Base-by-base conservation (phyloP, 2,888 invertebrate genomes). In the Ectobius pallidus region DNA sequence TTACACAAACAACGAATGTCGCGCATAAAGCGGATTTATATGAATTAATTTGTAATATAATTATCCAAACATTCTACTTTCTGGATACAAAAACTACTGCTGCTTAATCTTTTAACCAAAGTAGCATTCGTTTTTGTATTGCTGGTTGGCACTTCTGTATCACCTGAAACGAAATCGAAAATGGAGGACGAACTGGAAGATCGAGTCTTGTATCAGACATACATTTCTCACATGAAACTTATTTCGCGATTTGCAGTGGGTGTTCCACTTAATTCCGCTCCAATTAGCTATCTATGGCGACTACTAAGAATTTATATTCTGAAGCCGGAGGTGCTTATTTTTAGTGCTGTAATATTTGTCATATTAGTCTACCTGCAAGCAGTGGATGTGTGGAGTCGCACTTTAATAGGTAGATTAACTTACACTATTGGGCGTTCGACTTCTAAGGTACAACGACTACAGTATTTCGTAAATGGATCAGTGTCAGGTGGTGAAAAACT, bases 131-230 rank as follows among this genome's bases (percentile, higher is more conserved):
- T n/a, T n/a, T n/a, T n/a, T n/a, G n/a, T n/a, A n/a, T n/a, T n/a
- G n/a, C n/a, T n/a, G n/a, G 0, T 58, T 58, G 58, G 58, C n/a
- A n/a, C 2, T 25, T n/a, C n/a, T 58, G 58, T 20, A 3, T n/a
- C n/a, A n/a, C 58, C 7, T 25, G 1, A 16, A n/a, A 46, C 71
- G 34, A 49, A 30, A 25, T 61, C 61, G 65, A 73, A 84, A 80
- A 95, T 95, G 95, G 95, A 95, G 89, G 95, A 95, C 91, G 94
- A 94, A 86, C 86, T 95, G 81, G 95, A 95, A 85, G 94, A 95
- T 80, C 91, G 90, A 87, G 91, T 95, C 80, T 86, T 95, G 80
- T 93, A 94, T 84, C 94, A 95, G 88, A 93, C 94, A 39, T 93
- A 93, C 84, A 85, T 93, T 77, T 93, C 94, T 77, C 93, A 94